These are phyloP conservation scores for Eristalis pertinax DNA, from an alignment of 2,888 invertebrate species.

Conservation along the genomic window DNA sequence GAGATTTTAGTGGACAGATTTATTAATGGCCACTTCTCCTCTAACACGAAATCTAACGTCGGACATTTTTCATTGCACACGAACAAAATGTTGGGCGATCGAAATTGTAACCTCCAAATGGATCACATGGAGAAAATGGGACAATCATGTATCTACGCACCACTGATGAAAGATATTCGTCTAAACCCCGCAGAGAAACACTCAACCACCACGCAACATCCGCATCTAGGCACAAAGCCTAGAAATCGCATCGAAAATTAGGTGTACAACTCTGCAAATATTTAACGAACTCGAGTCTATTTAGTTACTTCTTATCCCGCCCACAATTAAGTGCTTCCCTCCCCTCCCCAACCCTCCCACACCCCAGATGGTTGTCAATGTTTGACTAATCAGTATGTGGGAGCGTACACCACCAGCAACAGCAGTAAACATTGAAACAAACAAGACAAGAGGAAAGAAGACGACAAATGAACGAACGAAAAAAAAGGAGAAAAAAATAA, in stretches of 20 bases:
- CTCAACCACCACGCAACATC: neutral
- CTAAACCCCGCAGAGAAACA: neutral
- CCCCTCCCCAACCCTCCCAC: neutral
- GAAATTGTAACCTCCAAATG: neutral
- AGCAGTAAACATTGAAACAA: neutral
- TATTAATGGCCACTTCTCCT: neutral
- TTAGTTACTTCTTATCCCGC: neutral
- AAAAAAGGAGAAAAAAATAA: neutral
- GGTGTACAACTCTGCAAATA: constrained; percentile 22
- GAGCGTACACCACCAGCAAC: neutral
- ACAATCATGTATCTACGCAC: neutral
- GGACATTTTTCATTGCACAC: neutral
- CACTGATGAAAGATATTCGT: neutral
- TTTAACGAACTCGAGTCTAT: constrained; percentile 16
- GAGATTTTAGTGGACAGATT: neutral
- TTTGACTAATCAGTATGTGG: constrained; percentile 5
- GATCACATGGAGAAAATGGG: too few relatives aligned
- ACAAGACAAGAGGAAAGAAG: neutral
- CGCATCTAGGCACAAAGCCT: too few relatives aligned
- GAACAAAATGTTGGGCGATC: neutral
- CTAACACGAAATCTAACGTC: neutral
- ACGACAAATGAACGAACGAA: neutral
- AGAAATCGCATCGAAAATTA: constrained; percentile 12
- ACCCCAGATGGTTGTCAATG: neutral
- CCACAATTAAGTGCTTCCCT: neutral